Conservation (phyloP, 2,113 vertebrate species). For the Eublepharis macularius region DNA sequence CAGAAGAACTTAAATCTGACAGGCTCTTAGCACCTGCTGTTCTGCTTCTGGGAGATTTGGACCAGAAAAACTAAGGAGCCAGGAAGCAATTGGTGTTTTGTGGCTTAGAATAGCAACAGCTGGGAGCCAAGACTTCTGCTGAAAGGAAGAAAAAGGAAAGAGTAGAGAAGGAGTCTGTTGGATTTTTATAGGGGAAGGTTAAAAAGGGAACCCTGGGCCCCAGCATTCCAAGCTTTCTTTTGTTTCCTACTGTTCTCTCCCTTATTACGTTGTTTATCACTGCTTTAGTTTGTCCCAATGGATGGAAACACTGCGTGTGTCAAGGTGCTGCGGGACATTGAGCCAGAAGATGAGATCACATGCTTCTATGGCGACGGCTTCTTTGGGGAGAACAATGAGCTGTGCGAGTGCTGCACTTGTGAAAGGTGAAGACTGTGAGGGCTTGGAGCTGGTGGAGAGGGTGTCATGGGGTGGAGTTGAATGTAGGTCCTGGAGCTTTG, state of each 20-base stretch:
- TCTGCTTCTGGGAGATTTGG: background rate
- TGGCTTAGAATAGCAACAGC: background rate
- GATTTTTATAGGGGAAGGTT: too few relatives aligned
- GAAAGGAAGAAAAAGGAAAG: background rate
- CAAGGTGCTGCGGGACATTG: constrained; percentile 88
- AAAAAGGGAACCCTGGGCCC: too few relatives aligned
- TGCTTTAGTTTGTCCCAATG: constrained; percentile 81
- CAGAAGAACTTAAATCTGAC: background rate
- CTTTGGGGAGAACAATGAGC: constrained; percentile 92
- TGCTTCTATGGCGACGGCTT: constrained; percentile 94
- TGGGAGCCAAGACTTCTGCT: background rate
- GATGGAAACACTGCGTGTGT: constrained; percentile 89
- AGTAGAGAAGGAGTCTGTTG: background rate
- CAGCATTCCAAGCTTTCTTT: background rate
- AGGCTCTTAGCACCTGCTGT: background rate
- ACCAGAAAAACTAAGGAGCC: background rate
- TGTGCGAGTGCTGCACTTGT: constrained; percentile 93
- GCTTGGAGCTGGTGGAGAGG: too few relatives aligned
- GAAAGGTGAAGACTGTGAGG: constrained; percentile 80
- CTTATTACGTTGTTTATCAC: background rate
- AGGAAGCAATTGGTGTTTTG: background rate
- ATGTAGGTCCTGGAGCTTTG: background rate
- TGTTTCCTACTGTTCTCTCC: too few relatives aligned
- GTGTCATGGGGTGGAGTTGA: too few relatives aligned
- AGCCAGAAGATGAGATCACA: constrained; percentile 90